Evolutionary conservation across 2,113 vertebrate species (phyloP).

Genomic region (Grammomys surdaster): DNA sequence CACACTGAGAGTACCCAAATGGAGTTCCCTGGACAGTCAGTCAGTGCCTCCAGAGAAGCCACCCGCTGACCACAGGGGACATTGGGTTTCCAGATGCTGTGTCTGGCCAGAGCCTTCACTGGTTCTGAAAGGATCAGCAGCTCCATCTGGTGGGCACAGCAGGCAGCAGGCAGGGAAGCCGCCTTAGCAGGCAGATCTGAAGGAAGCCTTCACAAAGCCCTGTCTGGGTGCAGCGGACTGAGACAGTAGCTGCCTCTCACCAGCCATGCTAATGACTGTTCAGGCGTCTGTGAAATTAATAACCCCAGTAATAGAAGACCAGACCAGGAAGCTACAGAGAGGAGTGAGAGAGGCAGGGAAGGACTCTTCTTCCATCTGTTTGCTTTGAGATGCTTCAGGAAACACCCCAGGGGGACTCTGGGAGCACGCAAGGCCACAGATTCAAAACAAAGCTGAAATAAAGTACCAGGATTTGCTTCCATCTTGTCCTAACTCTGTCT

Average conservation of each 20-base stretch:
- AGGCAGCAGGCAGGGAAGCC: slow-evolving; percentile 7
- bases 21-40: neutral
- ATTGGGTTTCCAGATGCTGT: fast-evolving
- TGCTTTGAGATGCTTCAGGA: slow-evolving; percentile 68
- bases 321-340: slow-evolving; percentile 59
- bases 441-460: neutral
- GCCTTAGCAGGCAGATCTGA: slow-evolving; percentile 11
- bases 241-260: slow-evolving; percentile 71
- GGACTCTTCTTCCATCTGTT: slow-evolving; percentile 59
- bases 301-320: slow-evolving; percentile 68
- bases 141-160: slow-evolving; percentile 86
- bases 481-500: fast-evolving
- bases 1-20: neutral
- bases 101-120: neutral
- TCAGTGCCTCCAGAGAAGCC: neutral
- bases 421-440: neutral
- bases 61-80: fast-evolving
- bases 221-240: slow-evolving; percentile 29
- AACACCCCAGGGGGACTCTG: slow-evolving; percentile 40
- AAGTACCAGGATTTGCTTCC: neutral
- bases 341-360: slow-evolving; percentile 53
- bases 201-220: slow-evolving; percentile 51
- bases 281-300: slow-evolving; percentile 81
- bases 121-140: slow-evolving; percentile 81
- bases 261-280: slow-evolving; percentile 81